Conservation (phyloP, 2,888 invertebrate genomes). For the Heliconius sara region DNA sequence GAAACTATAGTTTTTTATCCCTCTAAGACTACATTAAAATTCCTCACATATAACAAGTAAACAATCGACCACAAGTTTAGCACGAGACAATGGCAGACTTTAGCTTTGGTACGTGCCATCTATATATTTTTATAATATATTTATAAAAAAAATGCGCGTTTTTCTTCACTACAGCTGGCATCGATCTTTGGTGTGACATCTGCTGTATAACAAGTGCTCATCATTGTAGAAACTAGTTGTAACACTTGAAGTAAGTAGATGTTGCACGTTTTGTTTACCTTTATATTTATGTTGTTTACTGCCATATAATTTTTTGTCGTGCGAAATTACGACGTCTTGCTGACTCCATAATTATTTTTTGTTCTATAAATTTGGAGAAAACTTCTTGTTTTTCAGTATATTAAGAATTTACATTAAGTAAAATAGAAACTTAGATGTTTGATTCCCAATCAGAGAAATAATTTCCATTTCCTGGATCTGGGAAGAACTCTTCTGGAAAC, state of each 20-base stretch:
- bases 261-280: not conserved
- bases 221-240: slow-evolving; percentile 22
- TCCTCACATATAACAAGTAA: not conserved
- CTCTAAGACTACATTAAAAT: slow-evolving; percentile 7
- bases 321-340: no score
- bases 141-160: slow-evolving; percentile 37
- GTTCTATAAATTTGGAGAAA: not conserved
- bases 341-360: no score
- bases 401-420: not conserved
- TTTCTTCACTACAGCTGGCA: slow-evolving; percentile 39
- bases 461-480: not conserved
- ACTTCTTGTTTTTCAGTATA: not conserved
- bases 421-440: not conserved
- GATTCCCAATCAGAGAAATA: not conserved
- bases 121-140: slow-evolving; percentile 41
- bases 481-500: not conserved
- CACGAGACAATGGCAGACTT: slow-evolving; percentile 19
- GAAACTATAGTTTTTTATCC: not conserved
- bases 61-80: slow-evolving; percentile 5
- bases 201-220: slow-evolving; percentile 29
- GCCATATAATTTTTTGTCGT: not conserved
- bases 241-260: not conserved
- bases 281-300: not conserved
- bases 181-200: slow-evolving; percentile 38
- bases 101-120: slow-evolving; percentile 42